Percentiles rank a stretch among this genome's conserved stretches.
phyloP scores from a whole-genome alignment of 2,888 invertebrate species.

The Rhodophaea formosa region DNA sequence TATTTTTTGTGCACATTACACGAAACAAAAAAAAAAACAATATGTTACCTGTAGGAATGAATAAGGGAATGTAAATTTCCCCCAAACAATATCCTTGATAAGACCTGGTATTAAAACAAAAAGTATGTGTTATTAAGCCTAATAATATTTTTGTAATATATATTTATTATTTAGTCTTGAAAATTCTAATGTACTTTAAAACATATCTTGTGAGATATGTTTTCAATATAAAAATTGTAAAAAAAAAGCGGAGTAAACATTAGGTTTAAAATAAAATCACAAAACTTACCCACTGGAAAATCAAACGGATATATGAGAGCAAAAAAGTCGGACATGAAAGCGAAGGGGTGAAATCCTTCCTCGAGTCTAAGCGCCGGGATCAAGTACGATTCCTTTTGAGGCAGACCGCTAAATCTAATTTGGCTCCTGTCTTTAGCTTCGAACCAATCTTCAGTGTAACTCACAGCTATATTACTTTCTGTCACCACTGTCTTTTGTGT shows the following conservation, averaged over 20 bases:
- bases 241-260: not conserved
- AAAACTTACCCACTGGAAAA: constrained; percentile 83
- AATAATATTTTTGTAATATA: not conserved
- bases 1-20: too few relatives aligned
- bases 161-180: not conserved
- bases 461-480: constrained; percentile 54
- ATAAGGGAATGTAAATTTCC: constrained; percentile 69
- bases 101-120: constrained; percentile 51
- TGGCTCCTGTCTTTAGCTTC: constrained; percentile 62
- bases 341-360: constrained; percentile 82
- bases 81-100: constrained; percentile 71
- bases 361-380: constrained; percentile 80
- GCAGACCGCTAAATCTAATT: constrained; percentile 73
- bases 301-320: constrained; percentile 83
- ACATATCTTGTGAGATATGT: not conserved
- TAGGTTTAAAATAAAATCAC: not conserved
- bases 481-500: constrained; percentile 49
- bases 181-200: too few relatives aligned
- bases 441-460: constrained; percentile 66
- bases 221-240: not conserved
- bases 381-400: constrained; percentile 72
- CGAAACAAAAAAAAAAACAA: not conserved
- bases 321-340: constrained; percentile 83
- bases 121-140: constrained; percentile 9
- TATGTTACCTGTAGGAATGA: constrained; percentile 67